phyloP scores from a whole-genome alignment of 2,888 invertebrate genomes.

The Alcis repandata region DNA sequence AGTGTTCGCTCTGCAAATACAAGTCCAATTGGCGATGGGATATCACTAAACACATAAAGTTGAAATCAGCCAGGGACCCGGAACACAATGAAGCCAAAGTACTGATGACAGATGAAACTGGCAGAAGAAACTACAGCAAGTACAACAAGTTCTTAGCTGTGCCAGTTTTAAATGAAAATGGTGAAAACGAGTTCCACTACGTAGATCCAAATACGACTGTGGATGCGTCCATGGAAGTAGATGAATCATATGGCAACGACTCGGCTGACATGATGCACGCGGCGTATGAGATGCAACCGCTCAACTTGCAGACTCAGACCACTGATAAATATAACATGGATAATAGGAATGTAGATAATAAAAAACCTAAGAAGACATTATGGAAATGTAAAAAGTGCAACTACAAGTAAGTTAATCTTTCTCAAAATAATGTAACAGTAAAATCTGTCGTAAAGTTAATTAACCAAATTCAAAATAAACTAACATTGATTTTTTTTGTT shows the following conservation, averaged over 20 bases:
- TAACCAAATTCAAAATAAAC: not conserved
- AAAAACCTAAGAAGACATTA: conserved; percentile 89
- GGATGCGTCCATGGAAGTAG: conserved; percentile 78
- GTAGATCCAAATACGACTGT: conserved; percentile 70
- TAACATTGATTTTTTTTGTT: conserved; percentile 30
- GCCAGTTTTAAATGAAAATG: conserved; percentile 86
- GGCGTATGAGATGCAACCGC: conserved; percentile 87
- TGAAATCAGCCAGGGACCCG: conserved; percentile 94
- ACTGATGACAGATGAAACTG: conserved; percentile 96
- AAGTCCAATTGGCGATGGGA: conserved; percentile 99
- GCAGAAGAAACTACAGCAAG: conserved; percentile 96
- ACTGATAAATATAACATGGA: conserved; percentile 66
- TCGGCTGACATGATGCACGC: conserved; percentile 68
- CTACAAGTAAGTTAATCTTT: conserved; percentile 88
- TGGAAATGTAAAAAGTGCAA: conserved; percentile 97
- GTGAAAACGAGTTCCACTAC: conserved; percentile 82
- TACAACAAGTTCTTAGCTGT: conserved; percentile 95
- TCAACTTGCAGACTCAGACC: conserved; percentile 84
- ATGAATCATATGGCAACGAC: conserved; percentile 79
- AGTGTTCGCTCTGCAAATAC: conserved; percentile 97
- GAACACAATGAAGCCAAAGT: conserved; percentile 93
- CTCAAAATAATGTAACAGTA: not conserved
- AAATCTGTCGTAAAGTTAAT: not conserved
- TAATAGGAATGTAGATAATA: conserved; percentile 66
- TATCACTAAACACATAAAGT: conserved; percentile 97